Conservation (phyloP, 2,113 vertebrate species). For the Australoheros scitulus region DNA sequence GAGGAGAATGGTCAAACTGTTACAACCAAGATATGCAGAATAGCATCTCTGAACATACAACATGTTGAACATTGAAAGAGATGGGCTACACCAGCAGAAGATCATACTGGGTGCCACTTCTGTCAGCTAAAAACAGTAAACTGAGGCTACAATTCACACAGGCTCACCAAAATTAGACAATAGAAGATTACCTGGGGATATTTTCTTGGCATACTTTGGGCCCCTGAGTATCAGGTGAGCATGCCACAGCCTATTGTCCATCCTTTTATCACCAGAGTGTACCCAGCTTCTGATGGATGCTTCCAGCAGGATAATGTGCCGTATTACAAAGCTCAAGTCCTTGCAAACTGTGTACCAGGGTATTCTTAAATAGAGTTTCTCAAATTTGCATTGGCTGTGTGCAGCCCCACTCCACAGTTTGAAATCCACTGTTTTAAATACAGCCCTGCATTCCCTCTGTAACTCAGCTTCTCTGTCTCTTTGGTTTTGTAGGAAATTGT, state of each 20-base stretch:
- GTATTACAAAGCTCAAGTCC: background rate
- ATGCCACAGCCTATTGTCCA: background rate
- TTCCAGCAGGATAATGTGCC: background rate
- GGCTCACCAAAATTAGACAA: background rate
- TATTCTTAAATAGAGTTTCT: background rate
- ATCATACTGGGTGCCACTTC: background rate
- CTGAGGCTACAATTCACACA: background rate
- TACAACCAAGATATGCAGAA: background rate
- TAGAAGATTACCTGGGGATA: background rate
- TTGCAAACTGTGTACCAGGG: background rate
- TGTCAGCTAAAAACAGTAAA: background rate
- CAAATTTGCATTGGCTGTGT: background rate
- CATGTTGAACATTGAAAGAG: background rate
- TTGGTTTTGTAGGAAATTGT: slow-evolving; percentile 89
- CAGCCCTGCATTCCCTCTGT: background rate
- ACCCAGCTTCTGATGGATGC: background rate
- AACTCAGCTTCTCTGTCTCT: slow-evolving; percentile 11
- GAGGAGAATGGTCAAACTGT: no score
- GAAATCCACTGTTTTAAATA: background rate
- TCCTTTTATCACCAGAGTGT: background rate
- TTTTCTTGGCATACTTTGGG: background rate
- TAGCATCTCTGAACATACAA: background rate
- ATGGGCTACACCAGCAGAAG: background rate
- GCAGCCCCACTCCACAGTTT: background rate
- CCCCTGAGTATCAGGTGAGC: background rate